Evolutionary conservation across 2,113 vertebrate genomes (phyloP), one percentile per base, ranked within the genome.

Genomic region (Oplegnathus fasciatus): DNA sequence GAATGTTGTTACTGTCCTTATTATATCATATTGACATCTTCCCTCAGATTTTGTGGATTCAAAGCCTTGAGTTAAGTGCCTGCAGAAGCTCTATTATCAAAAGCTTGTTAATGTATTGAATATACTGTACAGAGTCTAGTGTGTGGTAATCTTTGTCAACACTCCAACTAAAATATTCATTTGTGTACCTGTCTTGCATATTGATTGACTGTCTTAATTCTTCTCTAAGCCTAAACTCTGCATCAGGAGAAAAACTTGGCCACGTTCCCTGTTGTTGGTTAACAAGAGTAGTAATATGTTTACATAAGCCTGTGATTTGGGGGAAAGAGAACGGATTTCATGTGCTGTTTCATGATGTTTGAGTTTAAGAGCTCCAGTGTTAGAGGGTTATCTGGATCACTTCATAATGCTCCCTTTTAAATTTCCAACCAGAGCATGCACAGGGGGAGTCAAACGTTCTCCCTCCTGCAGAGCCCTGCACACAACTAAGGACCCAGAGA

Each of bases 281-380:
- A 68, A 34, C 58, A 70, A 28, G 58, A 71, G 28, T 26, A 52
- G 32, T 60, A 40, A 75, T 52, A 26, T 80, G 65, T 54, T 73
- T 70, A 60, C 48, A 86, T 65, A 42, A 24, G 58, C 28, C 17
- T 65, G 30, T 58, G 28, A 78, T 86, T 57, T 81, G 58, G 78
- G 78, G 78, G 61, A 83, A 50, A 6, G 57, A 69, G 28, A 82
- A 80, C 62, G 26, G 28, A 75, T 80, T 71, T 78, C 10, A 57
- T 22, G 42, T 82, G 54, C 54, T n/a, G 9, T 54, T 84, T 83
- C 54, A 48, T 58, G 46, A 42, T 73, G 28, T 42, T 75, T 69
- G 55, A 55, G 48, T 85, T 66, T 81, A 67, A 55, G 30, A 75
- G 46, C 44, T 13, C 42, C 13, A 13, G 6, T 82, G 58, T 74